Evolutionary conservation across 2,113 vertebrate species (phyloP).

Genomic region (Carettochelys insculpta): DNA sequence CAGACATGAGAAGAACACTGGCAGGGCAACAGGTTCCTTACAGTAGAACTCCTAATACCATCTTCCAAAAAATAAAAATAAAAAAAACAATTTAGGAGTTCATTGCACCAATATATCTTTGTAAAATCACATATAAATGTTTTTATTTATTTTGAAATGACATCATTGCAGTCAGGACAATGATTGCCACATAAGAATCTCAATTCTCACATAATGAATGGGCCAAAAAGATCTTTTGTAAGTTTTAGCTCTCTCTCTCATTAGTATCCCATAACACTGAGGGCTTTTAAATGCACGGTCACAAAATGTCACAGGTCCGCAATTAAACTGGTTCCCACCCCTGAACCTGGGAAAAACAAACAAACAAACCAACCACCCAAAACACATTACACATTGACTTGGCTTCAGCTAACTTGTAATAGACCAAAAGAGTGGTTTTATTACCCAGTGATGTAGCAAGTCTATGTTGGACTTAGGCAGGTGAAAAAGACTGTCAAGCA

Average conservation of each 20-base stretch:
- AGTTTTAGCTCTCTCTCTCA: not conserved
- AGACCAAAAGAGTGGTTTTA: not conserved
- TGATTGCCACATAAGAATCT: not conserved
- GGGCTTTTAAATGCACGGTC: fast-evolving
- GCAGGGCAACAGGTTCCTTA: not conserved
- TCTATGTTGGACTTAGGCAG: not conserved
- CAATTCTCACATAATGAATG: not conserved
- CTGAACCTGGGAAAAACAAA: no score
- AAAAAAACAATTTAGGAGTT: not conserved
- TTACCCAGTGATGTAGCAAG: not conserved
- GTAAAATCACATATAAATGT: not conserved
- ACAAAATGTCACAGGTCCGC: not conserved
- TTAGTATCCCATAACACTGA: not conserved
- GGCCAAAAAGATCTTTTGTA: not conserved
- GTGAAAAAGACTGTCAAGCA: not conserved
- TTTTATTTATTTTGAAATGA: not conserved
- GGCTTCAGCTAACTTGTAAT: not conserved
- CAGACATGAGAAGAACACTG: fast-evolving
- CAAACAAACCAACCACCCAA: not conserved
- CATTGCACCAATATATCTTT: not conserved
- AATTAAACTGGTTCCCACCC: not conserved
- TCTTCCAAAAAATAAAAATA: no score
- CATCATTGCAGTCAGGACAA: not conserved
- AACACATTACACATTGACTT: not conserved
- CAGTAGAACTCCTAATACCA: not conserved